These are phyloP conservation scores for Xestia xanthographa DNA, from an alignment of 2,888 invertebrate species.

Conservation along the genomic window DNA sequence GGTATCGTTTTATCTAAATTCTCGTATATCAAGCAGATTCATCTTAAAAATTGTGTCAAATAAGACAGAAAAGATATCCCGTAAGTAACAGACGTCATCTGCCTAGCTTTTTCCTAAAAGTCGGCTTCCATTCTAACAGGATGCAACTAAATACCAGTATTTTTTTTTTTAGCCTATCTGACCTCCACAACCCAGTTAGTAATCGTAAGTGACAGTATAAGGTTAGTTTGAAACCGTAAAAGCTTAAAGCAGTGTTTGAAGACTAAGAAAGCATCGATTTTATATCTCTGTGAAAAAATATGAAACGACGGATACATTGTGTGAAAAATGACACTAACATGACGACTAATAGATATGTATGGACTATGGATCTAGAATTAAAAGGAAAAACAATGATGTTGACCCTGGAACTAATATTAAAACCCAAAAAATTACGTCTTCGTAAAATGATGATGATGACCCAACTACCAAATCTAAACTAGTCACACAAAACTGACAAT, in stretches of 20 bases:
- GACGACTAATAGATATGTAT: background rate
- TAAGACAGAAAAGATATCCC: background rate
- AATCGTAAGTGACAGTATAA: too few relatives aligned
- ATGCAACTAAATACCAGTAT: too few relatives aligned
- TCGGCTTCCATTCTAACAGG: too few relatives aligned
- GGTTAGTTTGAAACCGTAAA: too few relatives aligned
- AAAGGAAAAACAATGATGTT: background rate
- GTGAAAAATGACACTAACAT: background rate
- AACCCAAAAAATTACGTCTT: background rate
- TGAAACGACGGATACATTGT: background rate
- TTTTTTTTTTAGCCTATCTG: too few relatives aligned
- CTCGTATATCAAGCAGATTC: background rate
- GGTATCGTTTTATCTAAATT: background rate
- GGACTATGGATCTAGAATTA: background rate
- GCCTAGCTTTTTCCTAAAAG: too few relatives aligned
- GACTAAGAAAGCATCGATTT: background rate
- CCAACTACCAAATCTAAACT: background rate
- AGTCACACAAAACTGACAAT: background rate
- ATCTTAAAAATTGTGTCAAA: background rate
- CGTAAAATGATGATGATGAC: too few relatives aligned
- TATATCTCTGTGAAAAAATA: background rate
- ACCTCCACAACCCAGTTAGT: too few relatives aligned
- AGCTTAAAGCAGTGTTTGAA: too few relatives aligned
- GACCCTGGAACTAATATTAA: background rate
- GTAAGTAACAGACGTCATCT: too few relatives aligned